phyloP scores from a whole-genome alignment of 1,140 invertebrate species.

The Metopolophium dirhodum region DNA sequence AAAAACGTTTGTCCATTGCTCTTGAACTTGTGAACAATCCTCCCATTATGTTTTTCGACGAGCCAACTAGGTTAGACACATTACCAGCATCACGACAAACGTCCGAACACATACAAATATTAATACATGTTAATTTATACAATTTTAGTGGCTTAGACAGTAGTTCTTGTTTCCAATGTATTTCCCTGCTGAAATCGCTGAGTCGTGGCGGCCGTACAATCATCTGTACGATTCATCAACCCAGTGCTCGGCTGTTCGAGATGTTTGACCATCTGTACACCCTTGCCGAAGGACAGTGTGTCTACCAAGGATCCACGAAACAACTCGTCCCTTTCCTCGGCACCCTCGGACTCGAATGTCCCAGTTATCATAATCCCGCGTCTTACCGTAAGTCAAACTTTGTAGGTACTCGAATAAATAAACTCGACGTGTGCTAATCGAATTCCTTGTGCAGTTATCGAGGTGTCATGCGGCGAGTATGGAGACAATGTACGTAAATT shows the following conservation, averaged over 20 bases:
- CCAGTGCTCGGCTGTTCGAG: conserved; percentile 91
- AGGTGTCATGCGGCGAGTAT: conserved; percentile 94
- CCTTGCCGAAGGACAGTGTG: conserved; percentile 84
- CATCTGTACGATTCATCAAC: conserved; percentile 96
- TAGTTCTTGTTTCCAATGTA: conserved; percentile 86
- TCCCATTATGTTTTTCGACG: conserved; percentile 97
- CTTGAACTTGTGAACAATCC: conserved; percentile 95
- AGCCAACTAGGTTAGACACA: conserved; percentile 79
- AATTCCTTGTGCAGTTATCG: conserved; percentile 73
- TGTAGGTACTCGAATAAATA: background rate
- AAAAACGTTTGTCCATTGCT: conserved; percentile 95
- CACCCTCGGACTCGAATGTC: conserved; percentile 80
- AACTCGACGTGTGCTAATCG: background rate
- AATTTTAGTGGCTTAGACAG: conserved; percentile 86
- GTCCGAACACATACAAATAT: background rate
- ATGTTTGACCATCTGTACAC: conserved; percentile 95
- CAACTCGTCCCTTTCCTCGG: conserved; percentile 83
- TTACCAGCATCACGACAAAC: background rate
- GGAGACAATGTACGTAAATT: conserved; percentile 87
- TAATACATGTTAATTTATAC: conserved; percentile 48
- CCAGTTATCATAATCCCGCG: conserved; percentile 93
- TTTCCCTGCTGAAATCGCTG: conserved; percentile 79
- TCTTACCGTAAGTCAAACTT: conserved; percentile 80
- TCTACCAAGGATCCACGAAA: conserved; percentile 81
- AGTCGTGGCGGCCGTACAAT: conserved; percentile 88